Percentiles rank a stretch among this genome's conserved stretches.
phyloP scores from a whole-genome alignment of 2,113 vertebrate species.

The Corythornis madagascariensis region DNA sequence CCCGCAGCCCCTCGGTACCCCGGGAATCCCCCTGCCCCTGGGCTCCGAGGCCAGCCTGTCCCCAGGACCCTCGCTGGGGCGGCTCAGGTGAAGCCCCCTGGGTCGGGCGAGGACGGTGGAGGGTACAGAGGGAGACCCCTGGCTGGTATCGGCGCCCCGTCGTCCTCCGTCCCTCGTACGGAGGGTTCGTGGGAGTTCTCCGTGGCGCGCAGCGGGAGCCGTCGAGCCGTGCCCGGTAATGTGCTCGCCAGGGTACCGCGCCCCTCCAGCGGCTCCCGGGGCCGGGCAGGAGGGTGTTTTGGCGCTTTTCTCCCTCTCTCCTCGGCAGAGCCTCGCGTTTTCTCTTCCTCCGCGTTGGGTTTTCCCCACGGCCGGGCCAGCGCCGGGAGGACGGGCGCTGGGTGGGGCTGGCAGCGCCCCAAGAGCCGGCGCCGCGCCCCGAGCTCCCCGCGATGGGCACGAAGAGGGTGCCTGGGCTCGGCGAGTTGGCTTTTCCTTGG shows the following conservation, averaged over 20 bases:
- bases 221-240: accelerated
- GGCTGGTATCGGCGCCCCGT: accelerated
- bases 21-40: too few relatives aligned
- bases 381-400: background rate
- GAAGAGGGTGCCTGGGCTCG: accelerated
- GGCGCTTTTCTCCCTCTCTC: background rate
- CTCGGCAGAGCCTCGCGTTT: accelerated
- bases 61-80: background rate
- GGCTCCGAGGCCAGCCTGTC: background rate
- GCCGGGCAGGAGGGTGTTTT: background rate
- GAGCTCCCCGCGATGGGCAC: accelerated
- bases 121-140: accelerated
- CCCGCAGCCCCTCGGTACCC: background rate
- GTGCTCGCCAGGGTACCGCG: background rate
- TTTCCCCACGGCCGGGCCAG: background rate
- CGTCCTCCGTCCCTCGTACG: accelerated
- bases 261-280: background rate
- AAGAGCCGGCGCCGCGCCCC: background rate
- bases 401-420: background rate
- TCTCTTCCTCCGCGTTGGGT: background rate
- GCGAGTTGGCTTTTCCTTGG: accelerated
- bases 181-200: background rate
- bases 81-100: background rate
- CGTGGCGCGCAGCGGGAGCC: accelerated
- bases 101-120: accelerated